Evolutionary conservation across 53 echinoderm and acorn worm species (phyloP).

Genomic region (Luidia sarsii): DNA sequence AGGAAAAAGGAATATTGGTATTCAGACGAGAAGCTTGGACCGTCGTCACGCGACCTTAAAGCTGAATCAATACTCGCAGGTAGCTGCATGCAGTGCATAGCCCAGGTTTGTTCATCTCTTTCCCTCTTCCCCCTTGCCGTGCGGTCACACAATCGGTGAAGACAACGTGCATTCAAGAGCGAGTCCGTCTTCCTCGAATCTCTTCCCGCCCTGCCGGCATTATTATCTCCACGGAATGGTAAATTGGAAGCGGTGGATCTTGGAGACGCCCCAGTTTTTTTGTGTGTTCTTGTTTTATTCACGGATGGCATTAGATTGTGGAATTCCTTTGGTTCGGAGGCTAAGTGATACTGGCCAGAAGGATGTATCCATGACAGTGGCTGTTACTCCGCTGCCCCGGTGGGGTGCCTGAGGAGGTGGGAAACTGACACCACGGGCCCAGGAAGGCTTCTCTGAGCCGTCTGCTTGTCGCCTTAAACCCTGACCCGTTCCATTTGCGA

Average conservation of each 20-base stretch:
- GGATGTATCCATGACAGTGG: not conserved
- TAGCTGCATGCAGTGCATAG: too few species aligned
- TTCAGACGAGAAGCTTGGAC: not conserved
- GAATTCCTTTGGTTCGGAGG: slow-evolving; percentile 1
- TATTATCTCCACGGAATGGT: slow-evolving; percentile 18
- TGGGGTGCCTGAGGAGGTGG: slow-evolving; percentile 18
- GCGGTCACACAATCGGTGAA: slow-evolving; percentile 10
- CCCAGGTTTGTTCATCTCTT: slow-evolving; percentile 1
- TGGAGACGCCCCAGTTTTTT: slow-evolving; percentile 1
- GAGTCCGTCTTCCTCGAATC: too few species aligned
- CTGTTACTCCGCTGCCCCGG: slow-evolving; percentile 1
- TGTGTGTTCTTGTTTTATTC: too few species aligned
- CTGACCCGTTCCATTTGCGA: too few species aligned
- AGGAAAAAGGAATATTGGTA: slow-evolving; percentile 10
- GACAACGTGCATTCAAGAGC: slow-evolving; percentile 36
- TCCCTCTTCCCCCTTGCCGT: not conserved
- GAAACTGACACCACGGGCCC: slow-evolving; percentile 42
- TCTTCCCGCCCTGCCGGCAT: too few species aligned
- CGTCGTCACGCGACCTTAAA: slow-evolving; percentile 21
- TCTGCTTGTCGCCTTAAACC: too few species aligned
- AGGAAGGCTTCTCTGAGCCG: too few species aligned
- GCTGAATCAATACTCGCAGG: slow-evolving; percentile 39
- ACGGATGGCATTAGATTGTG: not conserved
- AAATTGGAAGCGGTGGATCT: slow-evolving; percentile 7
- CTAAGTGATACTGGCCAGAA: not conserved